phyloP scores from a whole-genome alignment of 2,797 vertebrate species.

The Sebastes umbrosus region DNA sequence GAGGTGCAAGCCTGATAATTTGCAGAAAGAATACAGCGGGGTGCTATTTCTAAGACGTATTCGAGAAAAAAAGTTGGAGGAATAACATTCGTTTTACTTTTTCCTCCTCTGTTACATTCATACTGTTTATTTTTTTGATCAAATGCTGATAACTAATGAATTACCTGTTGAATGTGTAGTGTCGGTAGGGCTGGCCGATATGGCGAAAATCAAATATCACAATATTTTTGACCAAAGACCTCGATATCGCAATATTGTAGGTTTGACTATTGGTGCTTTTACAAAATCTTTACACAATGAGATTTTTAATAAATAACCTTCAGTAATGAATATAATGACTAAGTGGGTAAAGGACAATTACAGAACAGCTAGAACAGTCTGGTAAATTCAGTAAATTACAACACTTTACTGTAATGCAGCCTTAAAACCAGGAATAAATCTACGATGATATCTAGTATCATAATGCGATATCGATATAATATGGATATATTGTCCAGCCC shows the following conservation, averaged over 20 bases:
- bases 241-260: too few relatives aligned
- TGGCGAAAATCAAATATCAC: background rate
- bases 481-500: background rate
- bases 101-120: background rate
- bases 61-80: background rate
- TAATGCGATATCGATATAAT: background rate
- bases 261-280: too few relatives aligned
- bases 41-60: conserved; percentile 10
- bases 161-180: background rate
- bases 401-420: too few relatives aligned
- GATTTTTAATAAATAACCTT: too few relatives aligned
- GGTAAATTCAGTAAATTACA: too few relatives aligned
- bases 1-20: conserved; percentile 47
- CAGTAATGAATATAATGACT: too few relatives aligned
- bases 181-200: background rate
- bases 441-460: background rate
- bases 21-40: conserved; percentile 27
- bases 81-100: background rate
- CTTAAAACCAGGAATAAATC: background rate
- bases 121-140: background rate
- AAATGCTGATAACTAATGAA: background rate
- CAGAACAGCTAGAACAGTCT: too few relatives aligned
- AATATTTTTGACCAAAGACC: background rate
- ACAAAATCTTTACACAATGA: too few relatives aligned
- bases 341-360: too few relatives aligned